phyloP scores from a whole-genome alignment of 2,113 vertebrate genomes.

The Spermophilus dauricus region DNA sequence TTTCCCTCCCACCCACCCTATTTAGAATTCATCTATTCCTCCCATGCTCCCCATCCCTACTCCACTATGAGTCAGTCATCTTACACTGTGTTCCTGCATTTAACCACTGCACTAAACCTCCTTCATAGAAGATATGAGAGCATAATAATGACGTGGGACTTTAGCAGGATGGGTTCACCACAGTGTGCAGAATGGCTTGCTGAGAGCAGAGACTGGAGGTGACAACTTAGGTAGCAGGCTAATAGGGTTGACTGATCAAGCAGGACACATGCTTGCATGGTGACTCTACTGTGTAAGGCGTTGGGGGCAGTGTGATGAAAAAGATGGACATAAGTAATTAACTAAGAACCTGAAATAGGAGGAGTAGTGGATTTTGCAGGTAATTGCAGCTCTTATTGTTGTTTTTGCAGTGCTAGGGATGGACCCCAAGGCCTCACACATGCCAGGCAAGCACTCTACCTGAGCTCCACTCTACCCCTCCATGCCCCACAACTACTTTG shows the following conservation, averaged over 20 bases:
- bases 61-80: too few relatives aligned
- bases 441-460: not conserved
- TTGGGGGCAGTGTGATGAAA: not conserved
- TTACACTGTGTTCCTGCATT: too few relatives aligned
- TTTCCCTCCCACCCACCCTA: too few relatives aligned
- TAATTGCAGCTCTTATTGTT: not conserved
- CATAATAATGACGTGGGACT: not conserved
- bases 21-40: too few relatives aligned
- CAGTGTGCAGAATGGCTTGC: not conserved
- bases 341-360: not conserved
- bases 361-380: not conserved
- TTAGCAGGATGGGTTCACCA: not conserved
- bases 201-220: not conserved
- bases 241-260: too few relatives aligned
- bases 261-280: not conserved
- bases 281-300: not conserved
- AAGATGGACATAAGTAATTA: not conserved
- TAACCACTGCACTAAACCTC: not conserved
- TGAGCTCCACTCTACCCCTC: not conserved
- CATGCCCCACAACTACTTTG: too few relatives aligned
- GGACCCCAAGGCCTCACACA: not conserved
- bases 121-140: not conserved
- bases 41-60: too few relatives aligned
- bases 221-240: not conserved
- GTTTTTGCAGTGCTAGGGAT: not conserved